Conservation (phyloP, 2,888 invertebrate species). For the Conomelus anceps region DNA sequence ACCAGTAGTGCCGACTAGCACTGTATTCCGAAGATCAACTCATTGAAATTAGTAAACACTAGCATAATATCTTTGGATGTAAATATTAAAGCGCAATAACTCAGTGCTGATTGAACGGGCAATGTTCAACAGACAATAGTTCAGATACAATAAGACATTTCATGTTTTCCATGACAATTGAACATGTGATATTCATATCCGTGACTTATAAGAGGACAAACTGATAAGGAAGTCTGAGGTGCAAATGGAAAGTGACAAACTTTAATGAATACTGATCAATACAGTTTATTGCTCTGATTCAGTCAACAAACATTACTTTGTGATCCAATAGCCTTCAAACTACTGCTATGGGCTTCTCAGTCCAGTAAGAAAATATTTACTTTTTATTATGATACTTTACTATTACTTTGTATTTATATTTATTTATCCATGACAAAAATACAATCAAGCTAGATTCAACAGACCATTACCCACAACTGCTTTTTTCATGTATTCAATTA, state of each 20-base stretch:
- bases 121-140: too few species aligned
- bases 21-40: not conserved
- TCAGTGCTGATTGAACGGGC: not conserved
- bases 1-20: not conserved
- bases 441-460: too few species aligned
- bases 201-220: not conserved
- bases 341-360: not conserved
- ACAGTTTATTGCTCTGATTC: not conserved
- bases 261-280: not conserved
- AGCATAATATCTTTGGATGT: not conserved
- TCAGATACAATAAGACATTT: not conserved
- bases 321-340: not conserved
- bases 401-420: too few species aligned
- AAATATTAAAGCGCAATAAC: not conserved
- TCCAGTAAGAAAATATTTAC: not conserved
- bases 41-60: not conserved
- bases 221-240: not conserved
- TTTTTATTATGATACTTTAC: too few species aligned
- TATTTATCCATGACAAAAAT: too few species aligned
- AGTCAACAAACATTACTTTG: not conserved
- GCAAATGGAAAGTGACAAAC: not conserved
- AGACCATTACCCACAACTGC: too few species aligned
- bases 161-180: not conserved
- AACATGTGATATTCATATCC: not conserved
- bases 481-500: too few species aligned